Evolutionary conservation across 1,140 invertebrate genomes (phyloP).

Genomic region (Sinonovacula constricta): DNA sequence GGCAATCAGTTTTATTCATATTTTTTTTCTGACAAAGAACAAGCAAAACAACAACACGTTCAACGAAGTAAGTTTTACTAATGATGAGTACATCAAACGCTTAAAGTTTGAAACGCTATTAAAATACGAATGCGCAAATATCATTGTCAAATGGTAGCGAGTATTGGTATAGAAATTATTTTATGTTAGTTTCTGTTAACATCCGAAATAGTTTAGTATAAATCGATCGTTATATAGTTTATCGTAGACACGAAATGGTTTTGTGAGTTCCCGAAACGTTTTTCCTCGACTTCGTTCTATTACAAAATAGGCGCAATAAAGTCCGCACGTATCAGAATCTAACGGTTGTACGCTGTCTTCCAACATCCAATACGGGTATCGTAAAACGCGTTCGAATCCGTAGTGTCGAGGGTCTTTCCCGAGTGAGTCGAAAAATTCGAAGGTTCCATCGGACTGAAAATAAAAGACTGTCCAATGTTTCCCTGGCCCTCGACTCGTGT

Average conservation of each 20-base stretch:
- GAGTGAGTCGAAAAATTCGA: conserved; percentile 11
- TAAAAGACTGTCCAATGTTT: conserved; percentile 9
- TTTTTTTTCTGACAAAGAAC: no score
- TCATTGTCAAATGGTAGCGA: no score
- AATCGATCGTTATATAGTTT: not conserved
- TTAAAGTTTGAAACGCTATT: no score
- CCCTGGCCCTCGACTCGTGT: conserved; percentile 3
- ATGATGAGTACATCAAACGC: no score
- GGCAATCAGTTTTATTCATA: no score
- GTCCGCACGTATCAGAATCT: not conserved
- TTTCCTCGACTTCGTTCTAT: not conserved
- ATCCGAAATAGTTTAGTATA: not conserved
- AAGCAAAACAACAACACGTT: no score
- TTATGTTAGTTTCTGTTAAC: no score
- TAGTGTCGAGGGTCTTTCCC: not conserved
- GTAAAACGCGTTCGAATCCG: not conserved
- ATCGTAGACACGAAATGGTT: not conserved
- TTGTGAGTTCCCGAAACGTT: not conserved
- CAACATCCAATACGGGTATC: not conserved
- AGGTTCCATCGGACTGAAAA: not conserved
- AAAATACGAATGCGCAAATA: no score
- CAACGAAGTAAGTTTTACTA: no score
- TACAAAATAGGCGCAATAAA: not conserved
- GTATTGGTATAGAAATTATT: no score
- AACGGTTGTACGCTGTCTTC: not conserved